Evolutionary conservation across 2,113 vertebrate species (phyloP), one percentile per base, ranked within the genome.

Genomic region (Procavia capensis): DNA sequence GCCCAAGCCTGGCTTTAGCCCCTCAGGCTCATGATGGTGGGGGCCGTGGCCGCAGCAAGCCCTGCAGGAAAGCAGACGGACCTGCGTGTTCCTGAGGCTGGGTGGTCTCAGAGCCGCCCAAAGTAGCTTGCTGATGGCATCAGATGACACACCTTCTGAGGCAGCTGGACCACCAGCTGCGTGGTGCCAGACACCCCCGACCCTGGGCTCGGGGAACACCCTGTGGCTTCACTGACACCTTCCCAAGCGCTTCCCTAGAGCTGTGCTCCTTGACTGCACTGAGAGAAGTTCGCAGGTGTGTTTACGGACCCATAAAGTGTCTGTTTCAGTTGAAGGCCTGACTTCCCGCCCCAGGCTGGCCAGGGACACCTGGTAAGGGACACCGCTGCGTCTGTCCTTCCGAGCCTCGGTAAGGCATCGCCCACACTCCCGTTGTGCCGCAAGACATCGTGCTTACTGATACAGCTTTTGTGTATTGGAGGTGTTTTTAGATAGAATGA

Each of bases 1-100:
- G 96, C 86, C 64, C 39, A 34, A 94, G 92, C 20, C 87, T 88
- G n/a, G 45, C 11, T 1, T 89, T 90, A 16, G 80, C 97, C 92
- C 27, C 94, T 11, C 19, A 0, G 36, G 6, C 27, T 27, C 13
- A 0, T 25, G 0, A 14, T 87, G 66, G 78, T 88, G 78, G 82
- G 90, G 91, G 88, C 96, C 84, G 85, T 74, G 88, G 90, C 1
- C 19, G 0, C 14, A 68, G 92, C 80, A 74, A 9, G 0, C 70
- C 34, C 92, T 43, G 91, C 91, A 81, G 63, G 78, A 41, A 83
- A 75, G 72, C 41, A 83, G 59, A 50, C 25, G 3, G 13, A 98
- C 98, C 97, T n/a, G n/a, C n/a, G n/a, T n/a, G n/a, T n/a, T n/a
- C n/a, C n/a, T 98, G 98, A 97, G 97, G 98, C 93, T 98, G 98